phyloP scores from a whole-genome alignment of 2,113 vertebrate species.

The Brachyistius frenatus region DNA sequence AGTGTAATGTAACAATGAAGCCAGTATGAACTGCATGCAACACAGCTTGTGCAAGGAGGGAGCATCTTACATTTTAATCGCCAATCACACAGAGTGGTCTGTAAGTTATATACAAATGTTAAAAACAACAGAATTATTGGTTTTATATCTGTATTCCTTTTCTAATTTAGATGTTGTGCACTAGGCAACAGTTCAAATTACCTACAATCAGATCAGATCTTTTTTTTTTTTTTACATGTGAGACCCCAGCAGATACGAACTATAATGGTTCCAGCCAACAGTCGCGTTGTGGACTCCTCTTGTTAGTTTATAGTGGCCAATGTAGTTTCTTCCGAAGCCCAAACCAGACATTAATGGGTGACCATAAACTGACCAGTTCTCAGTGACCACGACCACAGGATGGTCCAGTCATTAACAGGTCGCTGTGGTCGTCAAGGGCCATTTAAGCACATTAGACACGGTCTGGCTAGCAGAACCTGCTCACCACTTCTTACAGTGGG shows the following conservation, averaged over 20 bases:
- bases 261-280: constrained; percentile 2
- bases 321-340: constrained; percentile 25
- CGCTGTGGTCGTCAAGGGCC: constrained; percentile 66
- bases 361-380: constrained; percentile 69
- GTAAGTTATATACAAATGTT: not conserved
- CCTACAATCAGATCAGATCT: not conserved
- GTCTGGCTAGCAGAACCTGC: constrained; percentile 66
- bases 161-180: not conserved
- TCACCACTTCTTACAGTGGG: constrained; percentile 64
- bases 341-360: constrained; percentile 61
- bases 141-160: not conserved
- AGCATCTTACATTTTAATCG: no score
- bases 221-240: not conserved
- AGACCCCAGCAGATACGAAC: not conserved
- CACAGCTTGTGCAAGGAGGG: no score
- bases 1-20: not conserved
- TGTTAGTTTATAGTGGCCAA: constrained; percentile 39
- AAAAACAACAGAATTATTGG: not conserved
- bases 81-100: not conserved
- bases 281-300: constrained; percentile 1
- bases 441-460: constrained; percentile 69
- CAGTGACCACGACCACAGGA: constrained; percentile 59
- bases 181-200: no score
- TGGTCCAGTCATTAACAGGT: constrained; percentile 72
- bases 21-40: not conserved